phyloP scores from a whole-genome alignment of 2,113 vertebrate genomes.

The Genyomyrus donnyi region DNA sequence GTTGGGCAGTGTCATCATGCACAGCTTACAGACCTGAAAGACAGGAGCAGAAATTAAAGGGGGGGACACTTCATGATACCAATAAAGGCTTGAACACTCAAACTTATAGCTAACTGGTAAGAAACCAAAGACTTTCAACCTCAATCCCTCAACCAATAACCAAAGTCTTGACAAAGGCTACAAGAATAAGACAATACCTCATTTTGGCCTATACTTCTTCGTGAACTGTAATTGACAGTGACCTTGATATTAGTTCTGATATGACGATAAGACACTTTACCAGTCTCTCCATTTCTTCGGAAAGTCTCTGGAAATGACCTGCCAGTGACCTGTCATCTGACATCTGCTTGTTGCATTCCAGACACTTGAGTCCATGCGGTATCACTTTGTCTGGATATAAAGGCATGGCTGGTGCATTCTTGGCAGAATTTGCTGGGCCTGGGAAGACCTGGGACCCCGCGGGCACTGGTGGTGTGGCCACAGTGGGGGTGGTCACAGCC shows the following conservation, averaged over 20 bases:
- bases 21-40: constrained; percentile 77
- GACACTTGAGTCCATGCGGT: constrained; percentile 73
- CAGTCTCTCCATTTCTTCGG: constrained; percentile 76
- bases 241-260: not conserved
- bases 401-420: constrained; percentile 69
- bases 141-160: not conserved
- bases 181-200: not conserved
- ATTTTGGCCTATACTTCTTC: not conserved
- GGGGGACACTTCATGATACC: not conserved
- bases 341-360: constrained; percentile 85
- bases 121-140: not conserved
- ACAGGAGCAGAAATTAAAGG: not conserved
- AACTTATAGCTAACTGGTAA: not conserved
- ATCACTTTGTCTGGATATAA: constrained; percentile 74
- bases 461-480: constrained; percentile 40
- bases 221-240: not conserved
- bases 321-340: constrained; percentile 76
- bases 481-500: constrained; percentile 40
- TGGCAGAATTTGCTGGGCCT: constrained; percentile 29
- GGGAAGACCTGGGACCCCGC: constrained; percentile 18
- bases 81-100: not conserved
- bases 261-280: constrained; percentile 38
- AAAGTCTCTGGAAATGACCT: constrained; percentile 81
- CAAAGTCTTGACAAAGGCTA: not conserved
- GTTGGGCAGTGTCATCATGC: constrained; percentile 92